Conservation (phyloP, 1,140 invertebrate species). For the Temnothorax longispinosus region DNA sequence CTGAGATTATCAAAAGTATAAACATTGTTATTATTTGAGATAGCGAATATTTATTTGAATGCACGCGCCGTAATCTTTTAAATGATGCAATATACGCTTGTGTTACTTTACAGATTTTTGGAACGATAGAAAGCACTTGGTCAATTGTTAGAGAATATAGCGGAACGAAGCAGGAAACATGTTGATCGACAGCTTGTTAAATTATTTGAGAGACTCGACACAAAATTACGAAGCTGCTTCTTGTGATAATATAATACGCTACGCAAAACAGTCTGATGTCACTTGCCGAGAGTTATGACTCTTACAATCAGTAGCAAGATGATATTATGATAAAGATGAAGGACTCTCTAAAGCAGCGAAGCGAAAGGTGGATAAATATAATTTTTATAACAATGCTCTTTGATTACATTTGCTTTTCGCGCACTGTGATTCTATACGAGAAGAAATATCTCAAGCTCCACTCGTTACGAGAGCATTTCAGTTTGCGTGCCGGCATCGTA, state of each 20-base stretch:
- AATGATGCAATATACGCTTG: neutral
- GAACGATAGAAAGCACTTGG: slow-evolving; percentile 57
- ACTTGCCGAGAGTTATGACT: neutral
- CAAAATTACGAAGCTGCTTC: slow-evolving; percentile 2
- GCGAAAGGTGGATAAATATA: neutral
- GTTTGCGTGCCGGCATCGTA: too few relatives aligned
- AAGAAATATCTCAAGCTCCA: neutral
- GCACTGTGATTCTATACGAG: neutral
- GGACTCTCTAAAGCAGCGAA: neutral
- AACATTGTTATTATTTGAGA: neutral
- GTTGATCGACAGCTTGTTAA: slow-evolving; percentile 26
- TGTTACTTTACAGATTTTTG: slow-evolving; percentile 61
- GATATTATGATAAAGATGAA: neutral
- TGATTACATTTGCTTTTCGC: neutral
- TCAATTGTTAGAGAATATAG: slow-evolving; percentile 64
- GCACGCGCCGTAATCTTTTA: neutral
- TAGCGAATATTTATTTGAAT: neutral
- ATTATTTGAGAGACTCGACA: neutral
- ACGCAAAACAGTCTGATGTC: neutral
- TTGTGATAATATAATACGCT: neutral
- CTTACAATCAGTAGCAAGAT: too few relatives aligned
- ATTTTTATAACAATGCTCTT: neutral
- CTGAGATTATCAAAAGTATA: neutral
- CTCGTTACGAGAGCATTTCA: neutral
- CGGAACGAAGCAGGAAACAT: slow-evolving; percentile 8